Percentiles rank a stretch among this genome's conserved stretches.
Conservation (phyloP, 2,888 invertebrate genomes). For the Rhimphoctona megacephalus region DNA sequence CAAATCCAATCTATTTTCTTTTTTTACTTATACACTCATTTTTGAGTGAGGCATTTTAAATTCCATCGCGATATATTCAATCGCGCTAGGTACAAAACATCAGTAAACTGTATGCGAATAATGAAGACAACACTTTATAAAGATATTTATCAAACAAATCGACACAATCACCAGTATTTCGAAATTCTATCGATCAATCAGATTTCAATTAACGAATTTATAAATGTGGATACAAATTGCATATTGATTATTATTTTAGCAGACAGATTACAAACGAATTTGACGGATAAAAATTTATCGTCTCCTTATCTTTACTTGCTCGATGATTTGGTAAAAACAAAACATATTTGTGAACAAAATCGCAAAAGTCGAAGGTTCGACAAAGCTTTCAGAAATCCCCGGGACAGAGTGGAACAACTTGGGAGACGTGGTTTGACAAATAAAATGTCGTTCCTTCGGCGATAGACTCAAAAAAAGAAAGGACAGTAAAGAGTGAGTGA, state of each 20-base stretch:
- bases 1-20: background rate
- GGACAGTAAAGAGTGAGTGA: constrained; percentile 3
- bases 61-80: constrained; percentile 60
- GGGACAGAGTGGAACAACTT: constrained; percentile 11
- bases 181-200: constrained; percentile 36
- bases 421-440: constrained; percentile 42
- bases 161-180: constrained; percentile 25
- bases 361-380: constrained; percentile 26
- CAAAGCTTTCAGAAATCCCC: constrained; percentile 15
- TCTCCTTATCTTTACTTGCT: background rate
- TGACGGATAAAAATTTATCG: background rate
- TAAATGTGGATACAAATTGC: background rate
- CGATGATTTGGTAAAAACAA: constrained; percentile 10
- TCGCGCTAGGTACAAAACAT: constrained; percentile 41
- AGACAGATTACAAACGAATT: background rate
- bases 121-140: background rate
- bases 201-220: background rate
- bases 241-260: background rate
- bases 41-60: constrained; percentile 15
- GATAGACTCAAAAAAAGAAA: constrained; percentile 30
- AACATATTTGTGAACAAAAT: background rate
- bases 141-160: constrained; percentile 1
- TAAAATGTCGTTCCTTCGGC: constrained; percentile 36
- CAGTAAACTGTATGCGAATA: background rate
- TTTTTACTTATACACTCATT: background rate